Evolutionary conservation across 1,140 invertebrate species (phyloP), one percentile per base, ranked within the genome.

Genomic region (Aricia agestis): DNA sequence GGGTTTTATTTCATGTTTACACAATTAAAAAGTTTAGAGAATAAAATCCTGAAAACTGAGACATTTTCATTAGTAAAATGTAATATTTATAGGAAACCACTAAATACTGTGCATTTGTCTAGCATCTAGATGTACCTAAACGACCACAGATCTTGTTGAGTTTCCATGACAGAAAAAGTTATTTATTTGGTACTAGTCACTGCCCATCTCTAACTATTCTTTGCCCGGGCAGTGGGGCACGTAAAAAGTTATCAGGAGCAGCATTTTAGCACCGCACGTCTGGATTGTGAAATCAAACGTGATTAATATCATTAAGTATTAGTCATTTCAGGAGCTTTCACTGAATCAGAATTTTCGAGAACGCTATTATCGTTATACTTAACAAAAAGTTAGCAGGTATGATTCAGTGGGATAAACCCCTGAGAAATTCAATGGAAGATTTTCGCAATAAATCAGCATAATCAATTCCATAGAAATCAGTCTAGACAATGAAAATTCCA

Each of bases 241-340:
- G n/a, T n/a, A n/a, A n/a, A 19, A 59, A 59, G 10, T 5, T 18
- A 59, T 17, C 13, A 13, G 59, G 31, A 69, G 77, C 74, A 18
- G 6, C 75, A 78, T 78, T 78, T 81, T 81, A 81, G 13, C n/a
- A 61, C 63, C 66, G 15, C 70, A 42, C 68, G 31, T n/a, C 66
- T 76, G 74, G 74, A 82, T 70, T 78, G 78, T 82, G 69, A 81
- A 81, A 78, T 78, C 72, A 72, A 79, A 77, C 78, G 73, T 82
- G 76, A 82, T 76, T 73, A 66, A 67, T 70, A 69, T 69, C 74
- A 74, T 66, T 68, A 42, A 36, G 67, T 73, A 77, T 82, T 82
- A 79, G 76, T 82, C 79, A 82, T 80, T 81, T 77, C 76, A 80
- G 75, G 73, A 76, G 74, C 75, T 81, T 81, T 82, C 76, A 74